Evolutionary conservation across 2,797 vertebrate genomes (phyloP), one percentile per base, ranked within the genome.

Genomic region (Microctenopoma lineatum): DNA sequence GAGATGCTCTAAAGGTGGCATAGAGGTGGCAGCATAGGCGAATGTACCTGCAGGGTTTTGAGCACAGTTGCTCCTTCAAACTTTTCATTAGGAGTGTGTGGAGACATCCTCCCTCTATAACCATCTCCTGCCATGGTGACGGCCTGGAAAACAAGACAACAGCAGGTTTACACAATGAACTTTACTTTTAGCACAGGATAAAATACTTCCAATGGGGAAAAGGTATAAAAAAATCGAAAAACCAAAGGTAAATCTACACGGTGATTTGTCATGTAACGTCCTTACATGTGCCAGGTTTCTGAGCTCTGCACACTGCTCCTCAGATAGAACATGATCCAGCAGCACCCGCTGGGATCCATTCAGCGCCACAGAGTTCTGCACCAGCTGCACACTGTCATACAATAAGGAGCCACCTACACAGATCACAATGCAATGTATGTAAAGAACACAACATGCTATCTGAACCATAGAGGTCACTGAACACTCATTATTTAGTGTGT

Each of bases 11-110:
- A 21, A 21, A 21, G 21, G 2, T 21, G 21, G 21, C 21, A 21
- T 21, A 21, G 1, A 21, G 21, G 21, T 21, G 21, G 21, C 21
- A 21, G 21, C 21, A 21, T 21, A 21, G 21, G 21, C 21, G 21
- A 21, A 21, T 68, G 9, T 87, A 99, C 98, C 95, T 96, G 95
- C 66, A 99, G 93, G 4, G 97, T 96, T 89, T 97, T 98, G 46
- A 98, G 92, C 1, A 99, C 97, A 0, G 97, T 98, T 27, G 97
- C 96, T 15, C 98, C 98, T 93, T 99, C 98, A 73, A 99, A 99
- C 82, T 89, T 97, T 83, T 99, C 98, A 10, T 98, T 98, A 0
- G 98, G 98, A 0, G 97, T 99, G 79, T 99, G 98, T 3, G 98
- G 98, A 13, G 98, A 98, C 53, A 93, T 96, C 87, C 96, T 96